Evolutionary conservation across 2,888 invertebrate species (phyloP).

Genomic region (Tipula confusa): DNA sequence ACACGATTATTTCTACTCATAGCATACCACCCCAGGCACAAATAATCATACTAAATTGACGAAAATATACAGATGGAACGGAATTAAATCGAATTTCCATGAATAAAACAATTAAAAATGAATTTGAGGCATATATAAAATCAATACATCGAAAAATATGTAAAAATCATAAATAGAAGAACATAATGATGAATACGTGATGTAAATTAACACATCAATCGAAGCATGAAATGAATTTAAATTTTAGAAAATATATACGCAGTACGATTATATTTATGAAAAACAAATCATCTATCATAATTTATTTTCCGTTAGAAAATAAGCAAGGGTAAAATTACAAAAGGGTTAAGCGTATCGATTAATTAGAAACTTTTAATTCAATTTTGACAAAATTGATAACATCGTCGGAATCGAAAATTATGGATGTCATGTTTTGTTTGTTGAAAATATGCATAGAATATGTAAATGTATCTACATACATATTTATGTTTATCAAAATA

Average conservation of each 20-base stretch:
- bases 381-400: not conserved
- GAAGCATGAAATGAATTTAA: conserved; percentile 6
- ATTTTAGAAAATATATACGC: not conserved
- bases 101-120: not conserved
- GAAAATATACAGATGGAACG: not conserved
- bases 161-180: not conserved
- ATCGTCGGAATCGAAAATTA: not conserved
- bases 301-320: not conserved
- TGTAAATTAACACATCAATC: not conserved
- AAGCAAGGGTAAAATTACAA: not conserved
- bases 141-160: not conserved
- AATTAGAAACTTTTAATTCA: not conserved
- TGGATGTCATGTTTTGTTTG: too few relatives aligned
- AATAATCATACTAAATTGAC: not conserved
- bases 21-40: not conserved
- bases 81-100: not conserved
- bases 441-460: too few relatives aligned
- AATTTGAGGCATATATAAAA: not conserved
- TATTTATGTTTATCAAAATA: too few relatives aligned
- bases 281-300: not conserved
- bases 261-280: not conserved
- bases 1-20: too few relatives aligned
- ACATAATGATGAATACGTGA: not conserved
- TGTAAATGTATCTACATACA: too few relatives aligned
- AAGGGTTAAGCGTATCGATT: not conserved